phyloP scores from a whole-genome alignment of 2,797 vertebrate genomes.

The Pteronotus mesoamericanus region DNA sequence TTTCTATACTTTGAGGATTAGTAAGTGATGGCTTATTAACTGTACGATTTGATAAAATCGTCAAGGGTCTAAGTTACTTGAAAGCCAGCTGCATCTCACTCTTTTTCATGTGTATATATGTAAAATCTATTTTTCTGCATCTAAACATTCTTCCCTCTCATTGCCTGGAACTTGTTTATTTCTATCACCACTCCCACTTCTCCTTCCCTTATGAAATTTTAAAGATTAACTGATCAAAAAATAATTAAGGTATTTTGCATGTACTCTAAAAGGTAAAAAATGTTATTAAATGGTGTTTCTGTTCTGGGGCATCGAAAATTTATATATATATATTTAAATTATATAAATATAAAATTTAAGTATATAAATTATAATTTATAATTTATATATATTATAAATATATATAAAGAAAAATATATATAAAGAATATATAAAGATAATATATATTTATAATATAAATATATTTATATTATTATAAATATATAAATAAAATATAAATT shows the following conservation, averaged over 20 bases:
- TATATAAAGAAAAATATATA: too few species aligned
- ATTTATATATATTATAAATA: too few species aligned
- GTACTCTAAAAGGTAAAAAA: not conserved
- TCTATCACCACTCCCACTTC: rapidly evolving
- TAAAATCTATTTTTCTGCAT: not conserved
- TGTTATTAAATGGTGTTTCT: not conserved
- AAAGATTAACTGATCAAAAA: not conserved
- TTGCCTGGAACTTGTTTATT: not conserved
- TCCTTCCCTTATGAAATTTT: not conserved
- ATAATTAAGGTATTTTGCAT: not conserved
- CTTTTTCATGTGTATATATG: not conserved
- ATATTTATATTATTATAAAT: too few species aligned
- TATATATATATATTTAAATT: not conserved
- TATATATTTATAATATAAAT: too few species aligned
- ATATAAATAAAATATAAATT: too few species aligned
- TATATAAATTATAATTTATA: too few species aligned
- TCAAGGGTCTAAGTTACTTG: not conserved
- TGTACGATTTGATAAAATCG: not conserved
- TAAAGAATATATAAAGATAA: too few species aligned
- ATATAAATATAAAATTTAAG: too few species aligned
- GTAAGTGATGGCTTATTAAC: not conserved
- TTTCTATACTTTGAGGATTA: not conserved
- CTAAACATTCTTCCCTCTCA: not conserved
- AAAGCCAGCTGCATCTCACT: not conserved
- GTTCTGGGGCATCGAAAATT: not conserved